Evolutionary conservation across 2,797 vertebrate genomes (phyloP).

Genomic region (Semaprochilodus insignis): DNA sequence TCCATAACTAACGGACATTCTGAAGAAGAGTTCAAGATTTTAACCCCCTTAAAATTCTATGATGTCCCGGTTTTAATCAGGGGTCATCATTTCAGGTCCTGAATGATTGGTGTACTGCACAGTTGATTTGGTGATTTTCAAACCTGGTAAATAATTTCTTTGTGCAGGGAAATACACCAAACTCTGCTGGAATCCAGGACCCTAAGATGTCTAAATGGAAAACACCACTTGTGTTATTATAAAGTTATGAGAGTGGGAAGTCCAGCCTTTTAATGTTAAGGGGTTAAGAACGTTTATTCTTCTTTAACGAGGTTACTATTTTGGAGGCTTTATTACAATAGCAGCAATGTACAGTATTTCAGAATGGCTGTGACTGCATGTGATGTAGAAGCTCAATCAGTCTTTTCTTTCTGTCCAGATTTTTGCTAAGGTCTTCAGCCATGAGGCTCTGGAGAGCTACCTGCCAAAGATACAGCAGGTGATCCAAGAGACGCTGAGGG

Average conservation of each 20-base stretch:
- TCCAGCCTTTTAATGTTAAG: background rate
- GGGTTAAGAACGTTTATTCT: background rate
- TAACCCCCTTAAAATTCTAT: background rate
- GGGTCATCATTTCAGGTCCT: background rate
- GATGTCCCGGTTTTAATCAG: background rate
- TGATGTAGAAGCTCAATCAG: constrained; percentile 36
- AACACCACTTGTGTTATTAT: background rate
- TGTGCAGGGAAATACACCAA: background rate
- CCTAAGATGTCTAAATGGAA: background rate
- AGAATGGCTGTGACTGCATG: background rate
- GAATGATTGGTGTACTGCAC: background rate
- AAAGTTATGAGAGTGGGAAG: background rate
- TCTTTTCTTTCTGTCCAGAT: constrained; percentile 75
- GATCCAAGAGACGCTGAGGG: constrained; percentile 92
- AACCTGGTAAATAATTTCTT: background rate
- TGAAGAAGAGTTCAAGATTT: background rate
- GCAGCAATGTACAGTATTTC: background rate
- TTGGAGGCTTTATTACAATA: background rate
- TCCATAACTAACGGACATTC: background rate
- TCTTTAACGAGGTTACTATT: background rate
- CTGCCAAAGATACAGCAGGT: constrained; percentile 97
- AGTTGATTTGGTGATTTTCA: background rate
- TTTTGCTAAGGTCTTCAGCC: constrained; percentile 97
- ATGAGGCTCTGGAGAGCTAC: constrained; percentile 93
- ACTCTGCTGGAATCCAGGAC: background rate